Evolutionary conservation across 2,797 vertebrate species (phyloP).

Genomic region (Okamejei kenojei): DNA sequence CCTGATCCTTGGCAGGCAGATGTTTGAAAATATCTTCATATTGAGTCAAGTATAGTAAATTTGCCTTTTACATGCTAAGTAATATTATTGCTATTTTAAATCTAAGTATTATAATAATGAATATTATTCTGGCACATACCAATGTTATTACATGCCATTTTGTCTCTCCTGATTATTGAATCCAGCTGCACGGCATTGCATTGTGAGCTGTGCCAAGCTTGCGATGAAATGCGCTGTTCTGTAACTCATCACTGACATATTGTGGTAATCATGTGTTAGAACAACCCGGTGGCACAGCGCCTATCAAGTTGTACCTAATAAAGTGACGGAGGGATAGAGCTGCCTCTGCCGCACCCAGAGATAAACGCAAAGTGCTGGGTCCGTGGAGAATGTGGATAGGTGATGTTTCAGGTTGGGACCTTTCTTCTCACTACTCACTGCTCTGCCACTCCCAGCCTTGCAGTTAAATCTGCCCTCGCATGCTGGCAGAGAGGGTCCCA

Average conservation of each 20-base stretch:
- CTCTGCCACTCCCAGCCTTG: no score
- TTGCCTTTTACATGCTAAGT: neutral
- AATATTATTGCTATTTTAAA: neutral
- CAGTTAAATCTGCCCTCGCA: no score
- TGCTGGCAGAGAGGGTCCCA: no score
- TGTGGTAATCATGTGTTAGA: neutral
- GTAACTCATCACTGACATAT: conserved; percentile 10
- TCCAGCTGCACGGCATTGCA: neutral
- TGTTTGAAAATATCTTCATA: neutral
- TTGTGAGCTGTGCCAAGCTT: neutral
- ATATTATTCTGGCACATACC: neutral
- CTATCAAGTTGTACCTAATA: no score
- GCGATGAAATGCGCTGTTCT: neutral
- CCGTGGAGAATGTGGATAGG: no score
- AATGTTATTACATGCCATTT: neutral
- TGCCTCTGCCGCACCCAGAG: no score
- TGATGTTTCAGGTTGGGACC: no score
- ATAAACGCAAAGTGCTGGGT: no score
- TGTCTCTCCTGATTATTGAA: neutral
- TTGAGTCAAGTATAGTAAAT: neutral
- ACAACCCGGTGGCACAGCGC: neutral
- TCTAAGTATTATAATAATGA: neutral
- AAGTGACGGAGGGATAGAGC: no score
- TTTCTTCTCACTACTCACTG: no score
- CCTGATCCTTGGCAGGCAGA: neutral